Evolutionary conservation across 2,797 vertebrate genomes (phyloP).

Genomic region (Crax fasciolata): DNA sequence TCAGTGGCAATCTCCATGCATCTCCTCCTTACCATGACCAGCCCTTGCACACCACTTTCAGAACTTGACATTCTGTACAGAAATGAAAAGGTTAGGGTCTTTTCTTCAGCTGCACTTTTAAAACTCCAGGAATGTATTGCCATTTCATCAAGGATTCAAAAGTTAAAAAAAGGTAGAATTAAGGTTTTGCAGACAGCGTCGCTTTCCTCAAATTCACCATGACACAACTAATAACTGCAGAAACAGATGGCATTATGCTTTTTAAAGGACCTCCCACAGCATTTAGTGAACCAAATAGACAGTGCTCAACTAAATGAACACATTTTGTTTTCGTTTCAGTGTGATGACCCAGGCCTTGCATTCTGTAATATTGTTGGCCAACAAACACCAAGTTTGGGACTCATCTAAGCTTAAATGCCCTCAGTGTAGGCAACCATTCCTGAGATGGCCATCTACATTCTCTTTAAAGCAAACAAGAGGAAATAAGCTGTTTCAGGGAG

Average conservation of each 20-base stretch:
- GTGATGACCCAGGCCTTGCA: not conserved
- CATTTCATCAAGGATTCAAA: not conserved
- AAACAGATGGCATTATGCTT: not conserved
- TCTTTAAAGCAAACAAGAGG: not conserved
- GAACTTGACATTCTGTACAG: not conserved
- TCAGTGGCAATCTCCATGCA: not conserved
- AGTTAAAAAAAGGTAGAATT: not conserved
- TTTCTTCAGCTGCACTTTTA: not conserved
- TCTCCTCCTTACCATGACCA: not conserved
- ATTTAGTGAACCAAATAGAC: not conserved
- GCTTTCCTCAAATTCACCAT: not conserved
- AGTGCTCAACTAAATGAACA: not conserved
- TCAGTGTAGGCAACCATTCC: not conserved
- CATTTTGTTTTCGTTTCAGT: not conserved
- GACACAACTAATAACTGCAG: not conserved
- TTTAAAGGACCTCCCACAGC: not conserved
- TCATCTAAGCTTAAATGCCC: not conserved
- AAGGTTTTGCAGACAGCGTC: not conserved
- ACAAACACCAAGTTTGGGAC: not conserved
- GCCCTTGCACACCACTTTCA: not conserved
- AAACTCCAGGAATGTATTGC: not conserved
- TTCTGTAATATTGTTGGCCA: not conserved
- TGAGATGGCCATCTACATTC: not conserved
- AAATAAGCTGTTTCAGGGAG: not conserved
- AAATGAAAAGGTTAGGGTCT: not conserved